Evolutionary conservation across 2,113 vertebrate species (phyloP).

Genomic region (Cynopterus brachyotis): DNA sequence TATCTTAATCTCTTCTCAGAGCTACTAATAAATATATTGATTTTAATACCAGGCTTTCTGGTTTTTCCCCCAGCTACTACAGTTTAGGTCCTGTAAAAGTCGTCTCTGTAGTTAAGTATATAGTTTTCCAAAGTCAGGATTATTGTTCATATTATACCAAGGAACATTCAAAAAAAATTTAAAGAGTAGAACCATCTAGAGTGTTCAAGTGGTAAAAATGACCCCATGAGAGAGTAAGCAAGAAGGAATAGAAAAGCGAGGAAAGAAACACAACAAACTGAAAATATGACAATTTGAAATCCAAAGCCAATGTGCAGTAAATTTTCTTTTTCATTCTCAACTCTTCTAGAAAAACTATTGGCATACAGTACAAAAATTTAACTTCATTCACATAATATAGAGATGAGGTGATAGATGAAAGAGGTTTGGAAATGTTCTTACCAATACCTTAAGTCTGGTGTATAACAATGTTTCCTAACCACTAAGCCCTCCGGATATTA

Average conservation of each 20-base stretch:
- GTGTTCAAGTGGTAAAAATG: not conserved
- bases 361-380: constrained; percentile 27
- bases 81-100: not conserved
- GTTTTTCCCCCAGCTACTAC: not conserved
- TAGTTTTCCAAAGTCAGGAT: not conserved
- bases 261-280: not conserved
- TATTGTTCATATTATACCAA: not conserved
- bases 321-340: constrained; percentile 13
- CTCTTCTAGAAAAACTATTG: constrained; percentile 33
- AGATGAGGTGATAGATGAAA: constrained; percentile 41
- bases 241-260: not conserved
- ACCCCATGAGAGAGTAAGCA: not conserved
- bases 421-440: constrained; percentile 5
- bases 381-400: constrained; percentile 37
- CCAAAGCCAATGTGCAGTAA: not conserved
- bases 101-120: not conserved
- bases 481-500: constrained; percentile 40
- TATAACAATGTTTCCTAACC: constrained; percentile 38
- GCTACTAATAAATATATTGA: constrained; percentile 18
- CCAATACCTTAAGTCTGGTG: constrained; percentile 12
- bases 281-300: constrained; percentile 38
- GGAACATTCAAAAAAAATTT: not conserved
- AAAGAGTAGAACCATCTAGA: not conserved
- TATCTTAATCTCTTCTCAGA: constrained; percentile 40
- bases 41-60: not conserved